These are phyloP conservation scores for Epistrophe eligans DNA, from an alignment of 2,888 invertebrate genomes.

Conservation along the genomic window DNA sequence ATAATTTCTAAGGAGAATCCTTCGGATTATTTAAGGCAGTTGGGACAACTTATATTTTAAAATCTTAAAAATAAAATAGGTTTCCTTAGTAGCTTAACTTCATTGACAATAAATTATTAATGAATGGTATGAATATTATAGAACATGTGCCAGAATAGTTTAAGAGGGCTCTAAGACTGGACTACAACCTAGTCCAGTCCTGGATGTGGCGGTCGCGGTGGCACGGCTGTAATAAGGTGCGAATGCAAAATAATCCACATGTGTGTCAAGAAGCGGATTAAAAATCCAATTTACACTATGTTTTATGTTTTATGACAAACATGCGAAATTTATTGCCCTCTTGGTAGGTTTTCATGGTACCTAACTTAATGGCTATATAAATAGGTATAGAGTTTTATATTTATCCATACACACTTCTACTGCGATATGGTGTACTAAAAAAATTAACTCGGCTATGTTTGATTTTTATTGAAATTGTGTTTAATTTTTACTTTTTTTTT, in stretches of 20 bases:
- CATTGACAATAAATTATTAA: no score
- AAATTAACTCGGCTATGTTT: constrained; percentile 54
- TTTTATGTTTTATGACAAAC: constrained; percentile 71
- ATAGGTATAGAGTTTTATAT: background rate
- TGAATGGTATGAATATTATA: no score
- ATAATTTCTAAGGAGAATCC: no score
- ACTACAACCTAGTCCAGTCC: background rate
- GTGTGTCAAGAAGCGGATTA: constrained; percentile 57
- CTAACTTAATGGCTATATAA: no score
- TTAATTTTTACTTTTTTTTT: background rate
- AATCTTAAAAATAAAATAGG: no score
- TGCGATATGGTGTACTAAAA: constrained; percentile 21
- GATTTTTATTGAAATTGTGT: constrained; percentile 61
- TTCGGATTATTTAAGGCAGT: no score
- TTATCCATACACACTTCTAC: background rate
- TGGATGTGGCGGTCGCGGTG: background rate
- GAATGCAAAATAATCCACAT: constrained; percentile 68
- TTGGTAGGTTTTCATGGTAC: constrained; percentile 43
- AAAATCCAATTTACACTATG: constrained; percentile 72
- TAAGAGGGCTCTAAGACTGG: background rate
- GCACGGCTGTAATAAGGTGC: constrained; percentile 66
- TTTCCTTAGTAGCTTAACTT: no score
- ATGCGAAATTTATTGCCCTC: constrained; percentile 66
- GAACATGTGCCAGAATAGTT: background rate
- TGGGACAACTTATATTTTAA: no score